These are phyloP conservation scores for Thymelicus acteon DNA, from an alignment of 2,888 invertebrate genomes.

Conservation along the genomic window DNA sequence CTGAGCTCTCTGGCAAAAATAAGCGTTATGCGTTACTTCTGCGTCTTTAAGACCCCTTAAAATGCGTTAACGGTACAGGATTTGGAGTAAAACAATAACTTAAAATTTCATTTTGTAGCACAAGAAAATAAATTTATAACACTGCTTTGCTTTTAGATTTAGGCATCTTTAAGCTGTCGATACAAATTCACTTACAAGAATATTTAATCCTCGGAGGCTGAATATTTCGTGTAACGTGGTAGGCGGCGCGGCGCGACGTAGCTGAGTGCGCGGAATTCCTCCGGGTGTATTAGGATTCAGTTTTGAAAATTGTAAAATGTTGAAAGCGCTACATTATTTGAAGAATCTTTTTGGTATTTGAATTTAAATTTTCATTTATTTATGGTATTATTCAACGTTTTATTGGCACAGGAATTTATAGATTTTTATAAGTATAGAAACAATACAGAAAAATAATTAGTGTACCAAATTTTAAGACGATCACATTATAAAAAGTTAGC, in stretches of 20 bases:
- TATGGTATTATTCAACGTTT: neutral
- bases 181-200: conserved; percentile 5
- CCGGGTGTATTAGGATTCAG: conserved; percentile 30
- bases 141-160: too few relatives aligned
- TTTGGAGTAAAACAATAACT: too few relatives aligned
- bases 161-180: neutral
- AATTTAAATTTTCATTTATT: neutral
- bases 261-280: conserved; percentile 9
- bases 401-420: neutral
- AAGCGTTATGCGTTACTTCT: too few relatives aligned
- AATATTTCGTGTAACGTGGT: conserved; percentile 5
- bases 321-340: neutral
- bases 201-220: conserved; percentile 9
- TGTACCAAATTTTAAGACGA: too few relatives aligned
- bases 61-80: too few relatives aligned
- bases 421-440: too few relatives aligned
- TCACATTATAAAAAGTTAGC: too few relatives aligned
- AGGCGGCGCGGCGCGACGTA: neutral
- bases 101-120: too few relatives aligned
- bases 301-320: conserved; percentile 28
- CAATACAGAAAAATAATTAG: too few relatives aligned
- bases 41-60: too few relatives aligned
- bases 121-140: too few relatives aligned
- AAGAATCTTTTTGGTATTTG: neutral
- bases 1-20: too few relatives aligned